Evolutionary conservation across 2,113 vertebrate genomes (phyloP).

Genomic region (Galeopterus variegatus): DNA sequence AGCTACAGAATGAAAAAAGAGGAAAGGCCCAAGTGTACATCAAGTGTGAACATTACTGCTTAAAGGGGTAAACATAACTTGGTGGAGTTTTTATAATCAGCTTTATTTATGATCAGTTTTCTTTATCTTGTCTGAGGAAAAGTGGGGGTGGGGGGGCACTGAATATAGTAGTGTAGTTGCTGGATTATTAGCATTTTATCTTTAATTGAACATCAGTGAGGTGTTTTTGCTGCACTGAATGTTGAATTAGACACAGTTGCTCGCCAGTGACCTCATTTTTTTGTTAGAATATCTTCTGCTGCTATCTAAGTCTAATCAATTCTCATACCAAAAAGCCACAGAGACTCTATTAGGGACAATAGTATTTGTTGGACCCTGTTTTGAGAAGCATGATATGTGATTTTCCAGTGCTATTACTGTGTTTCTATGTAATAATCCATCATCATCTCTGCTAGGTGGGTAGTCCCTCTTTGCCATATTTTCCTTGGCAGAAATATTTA

Average conservation of each 20-base stretch:
- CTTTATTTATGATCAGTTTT: not conserved
- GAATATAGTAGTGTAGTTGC: not conserved
- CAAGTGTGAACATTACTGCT: not conserved
- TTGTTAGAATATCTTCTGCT: not conserved
- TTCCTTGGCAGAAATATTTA: constrained; percentile 22
- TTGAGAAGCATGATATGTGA: not conserved
- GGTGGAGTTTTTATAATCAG: not conserved
- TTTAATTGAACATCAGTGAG: not conserved
- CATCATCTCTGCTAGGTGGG: not conserved
- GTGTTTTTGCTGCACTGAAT: not conserved
- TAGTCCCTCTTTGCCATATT: not conserved
- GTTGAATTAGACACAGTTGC: not conserved
- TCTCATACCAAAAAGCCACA: not conserved
- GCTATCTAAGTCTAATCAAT: not conserved
- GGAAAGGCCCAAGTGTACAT: not conserved
- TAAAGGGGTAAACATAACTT: not conserved
- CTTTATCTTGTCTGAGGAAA: not conserved
- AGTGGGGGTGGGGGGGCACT: not conserved
- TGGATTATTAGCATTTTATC: not conserved
- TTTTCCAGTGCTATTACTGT: not conserved
- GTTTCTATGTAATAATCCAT: not conserved
- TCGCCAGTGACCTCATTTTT: not conserved
- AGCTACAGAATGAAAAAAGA: not conserved
- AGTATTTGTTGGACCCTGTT: not conserved
- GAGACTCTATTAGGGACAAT: not conserved